Evolutionary conservation across 2,888 invertebrate genomes (phyloP).

Genomic region (Dorcus hopei): DNA sequence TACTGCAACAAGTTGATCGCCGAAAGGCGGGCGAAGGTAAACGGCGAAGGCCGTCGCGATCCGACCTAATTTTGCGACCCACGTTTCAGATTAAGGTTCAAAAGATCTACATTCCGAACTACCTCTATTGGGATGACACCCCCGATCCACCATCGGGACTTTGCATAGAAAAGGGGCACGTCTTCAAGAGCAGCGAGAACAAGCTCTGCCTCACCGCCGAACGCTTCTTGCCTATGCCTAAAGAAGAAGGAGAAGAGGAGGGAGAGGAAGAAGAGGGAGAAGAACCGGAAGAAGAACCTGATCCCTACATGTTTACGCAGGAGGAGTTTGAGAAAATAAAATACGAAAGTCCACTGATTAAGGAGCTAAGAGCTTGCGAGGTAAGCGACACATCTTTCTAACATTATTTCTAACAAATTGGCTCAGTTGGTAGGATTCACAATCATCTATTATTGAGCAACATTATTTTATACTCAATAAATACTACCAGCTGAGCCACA

Average conservation of each 20-base stretch:
- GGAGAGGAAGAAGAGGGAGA: constrained; percentile 30
- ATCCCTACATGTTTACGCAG: constrained; percentile 54
- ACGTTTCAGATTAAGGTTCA: constrained; percentile 42
- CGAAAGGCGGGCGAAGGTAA: constrained; percentile 53
- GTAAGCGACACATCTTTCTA: constrained; percentile 42
- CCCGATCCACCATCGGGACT: constrained; percentile 45
- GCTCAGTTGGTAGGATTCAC: too few relatives aligned
- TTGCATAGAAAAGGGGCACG: constrained; percentile 51
- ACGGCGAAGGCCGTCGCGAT: background rate
- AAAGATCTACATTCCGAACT: constrained; percentile 43
- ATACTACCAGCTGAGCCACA: too few relatives aligned
- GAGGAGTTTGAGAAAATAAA: constrained; percentile 60
- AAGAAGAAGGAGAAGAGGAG: constrained; percentile 49
- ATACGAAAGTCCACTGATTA: constrained; percentile 62
- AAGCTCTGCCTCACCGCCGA: constrained; percentile 49
- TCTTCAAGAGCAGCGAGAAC: constrained; percentile 43
- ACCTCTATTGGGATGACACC: constrained; percentile 46
- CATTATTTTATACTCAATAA: too few relatives aligned
- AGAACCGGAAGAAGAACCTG: too few relatives aligned
- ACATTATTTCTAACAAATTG: too few relatives aligned
- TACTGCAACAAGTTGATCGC: constrained; percentile 53
- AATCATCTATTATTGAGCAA: too few relatives aligned
- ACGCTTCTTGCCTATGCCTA: constrained; percentile 35
- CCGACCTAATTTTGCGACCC: background rate
- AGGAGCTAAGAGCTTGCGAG: constrained; percentile 56